These are phyloP conservation scores for Lamprotornis superbus DNA, from an alignment of 2,113 vertebrate genomes.

Conservation along the genomic window DNA sequence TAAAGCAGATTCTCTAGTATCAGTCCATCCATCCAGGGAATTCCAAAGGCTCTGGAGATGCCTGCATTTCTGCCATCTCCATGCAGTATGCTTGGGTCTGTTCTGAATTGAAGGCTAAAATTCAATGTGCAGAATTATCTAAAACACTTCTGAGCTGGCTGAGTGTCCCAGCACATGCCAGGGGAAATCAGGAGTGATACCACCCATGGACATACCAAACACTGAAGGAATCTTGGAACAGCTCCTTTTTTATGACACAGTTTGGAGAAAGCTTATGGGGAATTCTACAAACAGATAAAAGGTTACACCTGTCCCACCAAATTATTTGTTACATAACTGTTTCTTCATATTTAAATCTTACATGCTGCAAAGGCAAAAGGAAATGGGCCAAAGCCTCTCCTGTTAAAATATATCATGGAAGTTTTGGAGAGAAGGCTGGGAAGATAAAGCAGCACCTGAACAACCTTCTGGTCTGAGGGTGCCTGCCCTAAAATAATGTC, in stretches of 20 bases:
- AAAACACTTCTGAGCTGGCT: neutral
- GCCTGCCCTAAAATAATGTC: neutral
- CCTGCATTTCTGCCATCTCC: neutral
- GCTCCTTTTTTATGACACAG: neutral
- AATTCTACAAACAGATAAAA: neutral
- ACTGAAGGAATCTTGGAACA: neutral
- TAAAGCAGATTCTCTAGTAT: neutral
- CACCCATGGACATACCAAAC: neutral
- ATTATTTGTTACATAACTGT: neutral
- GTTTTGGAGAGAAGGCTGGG: neutral
- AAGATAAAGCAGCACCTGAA: neutral
- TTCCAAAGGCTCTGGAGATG: neutral
- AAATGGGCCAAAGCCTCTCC: neutral
- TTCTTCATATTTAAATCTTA: neutral
- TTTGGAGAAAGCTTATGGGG: neutral
- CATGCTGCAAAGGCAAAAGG: neutral
- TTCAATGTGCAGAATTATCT: neutral
- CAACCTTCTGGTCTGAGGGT: neutral
- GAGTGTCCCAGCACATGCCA: neutral
- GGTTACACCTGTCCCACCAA: neutral
- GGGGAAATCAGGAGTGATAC: neutral
- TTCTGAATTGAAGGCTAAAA: neutral
- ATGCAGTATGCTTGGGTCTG: neutral
- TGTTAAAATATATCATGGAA: neutral
- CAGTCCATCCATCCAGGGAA: neutral